Evolutionary conservation across 1,140 invertebrate species (phyloP), one percentile per base, ranked within the genome.

Genomic region (Drosophila funebris): DNA sequence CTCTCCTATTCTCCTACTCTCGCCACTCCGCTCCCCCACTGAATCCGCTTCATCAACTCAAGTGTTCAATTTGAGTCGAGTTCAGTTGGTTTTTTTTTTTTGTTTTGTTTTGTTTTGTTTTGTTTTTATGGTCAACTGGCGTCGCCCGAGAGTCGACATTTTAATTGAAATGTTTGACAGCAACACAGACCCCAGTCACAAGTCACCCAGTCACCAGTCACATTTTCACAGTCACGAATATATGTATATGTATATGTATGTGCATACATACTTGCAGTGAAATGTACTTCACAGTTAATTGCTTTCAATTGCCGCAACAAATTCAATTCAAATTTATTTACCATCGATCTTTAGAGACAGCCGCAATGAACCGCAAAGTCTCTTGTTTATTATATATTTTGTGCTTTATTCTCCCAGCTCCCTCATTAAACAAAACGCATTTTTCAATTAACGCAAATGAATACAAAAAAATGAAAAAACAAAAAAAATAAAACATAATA

Each of bases 221-320:
- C 31, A 53, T 7, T n/a, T n/a, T 54, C 46, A 22, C 43, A 44
- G 43, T 24, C 43, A 44, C 43, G 5, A 16, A 22, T 4, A 50
- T 41, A 14, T n/a, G 33, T 31, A 31, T 9, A 31, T 31, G 9
- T 31, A 7, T 31, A 3, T 39, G n/a, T 39, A 14, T 39, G 36
- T 14, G 2, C 16, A 16, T 20, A 4, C 9, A 20, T 48, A 22
- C 37, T 29, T 46, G 62, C 58, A 79, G 80, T 84, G 73, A 88
- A 87, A 87, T 76, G 83, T 79, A 89, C 78, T 88, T 88, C 69
- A 88, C 84, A 79, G 58, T 88, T 88, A 88, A 88, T 89, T 88
- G 83, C 73, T 73, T 48, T 76, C 83, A 88, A 88, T 88, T 88
- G 84, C 69, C 60, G 62, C 71, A 68, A 56, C 52, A 80, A 85